These are phyloP conservation scores for Triops cancriformis DNA, from an alignment of 1,140 invertebrate species.

Conservation along the genomic window DNA sequence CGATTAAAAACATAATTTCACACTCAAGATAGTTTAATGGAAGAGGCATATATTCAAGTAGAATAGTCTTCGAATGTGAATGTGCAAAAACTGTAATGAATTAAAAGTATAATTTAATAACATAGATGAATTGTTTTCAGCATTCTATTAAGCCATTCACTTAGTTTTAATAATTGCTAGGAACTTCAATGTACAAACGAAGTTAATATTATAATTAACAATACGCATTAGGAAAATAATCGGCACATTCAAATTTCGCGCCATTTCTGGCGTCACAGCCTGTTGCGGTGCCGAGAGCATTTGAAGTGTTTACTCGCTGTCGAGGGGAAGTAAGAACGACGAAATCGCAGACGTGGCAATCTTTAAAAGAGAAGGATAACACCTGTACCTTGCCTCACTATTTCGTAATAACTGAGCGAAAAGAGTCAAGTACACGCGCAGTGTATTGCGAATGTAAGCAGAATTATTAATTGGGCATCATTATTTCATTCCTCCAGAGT, in stretches of 20 bases:
- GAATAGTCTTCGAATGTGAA: no score
- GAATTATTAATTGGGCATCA: not conserved
- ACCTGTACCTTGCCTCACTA: not conserved
- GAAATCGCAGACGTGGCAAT: not conserved
- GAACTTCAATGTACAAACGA: no score
- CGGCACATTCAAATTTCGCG: not conserved
- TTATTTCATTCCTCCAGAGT: not conserved
- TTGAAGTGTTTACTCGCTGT: not conserved
- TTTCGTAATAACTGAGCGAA: not conserved
- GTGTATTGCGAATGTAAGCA: not conserved
- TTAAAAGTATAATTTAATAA: no score
- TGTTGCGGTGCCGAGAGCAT: not conserved
- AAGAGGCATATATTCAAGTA: not conserved
- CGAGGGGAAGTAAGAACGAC: not conserved
- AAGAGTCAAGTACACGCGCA: not conserved
- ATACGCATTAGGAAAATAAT: no score
- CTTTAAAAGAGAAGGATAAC: not conserved
- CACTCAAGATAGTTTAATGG: not conserved
- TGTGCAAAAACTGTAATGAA: no score
- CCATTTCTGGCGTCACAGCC: not conserved
- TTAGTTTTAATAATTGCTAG: no score
- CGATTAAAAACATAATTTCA: not conserved
- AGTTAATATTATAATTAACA: no score
- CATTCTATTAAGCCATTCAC: no score
- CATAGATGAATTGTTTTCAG: no score